Base-by-base conservation (phyloP, 1,140 invertebrate genomes). In the Papilio helenus region DNA sequence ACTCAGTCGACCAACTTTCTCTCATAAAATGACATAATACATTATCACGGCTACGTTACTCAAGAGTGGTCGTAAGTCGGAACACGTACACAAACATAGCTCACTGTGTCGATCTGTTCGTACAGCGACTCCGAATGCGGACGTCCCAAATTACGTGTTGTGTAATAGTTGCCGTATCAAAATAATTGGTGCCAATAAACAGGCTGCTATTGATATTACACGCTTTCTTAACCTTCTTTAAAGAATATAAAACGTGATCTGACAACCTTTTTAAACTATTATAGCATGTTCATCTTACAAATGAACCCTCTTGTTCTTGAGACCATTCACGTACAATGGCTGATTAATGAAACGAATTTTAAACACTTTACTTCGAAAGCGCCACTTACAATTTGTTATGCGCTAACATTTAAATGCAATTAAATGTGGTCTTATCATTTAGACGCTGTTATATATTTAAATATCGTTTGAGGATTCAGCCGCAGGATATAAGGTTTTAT, bases 11-110 rank as follows among this genome's bases (percentile, higher is more conserved):
- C 61, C 81, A 79, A 82, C 83, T 84, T 84, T 84, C 83, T 72
- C 80, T 51, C 79, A 82, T 34, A 39, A 55, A 49, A 76, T 84
- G 83, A 84, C 81, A 84, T 84, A 84, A 84, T 61, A 74, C 79
- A 65, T 81, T 78, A 77, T 68, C 58, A 39, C 49, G 5, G 39
- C 58, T 26, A 14, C 76, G 72, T 82, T 84, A 84, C 81, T 79
- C 73, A 84, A 84, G 79, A 80, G 39, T 79, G 76, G 61, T 39
- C 49, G 51, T 76, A 26, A 79, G 72, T 74, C 83, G 78, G 49
- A 34, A 72, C 83, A 81, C 79, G 80, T 81, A 82, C 49, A 84
- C 76, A 84, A 82, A 84, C 83, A 84, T 29, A 29, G 26, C 55
- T 80, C 79, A 72, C 68, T 82, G 20, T 79, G 80, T 82, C 81